These are phyloP conservation scores for Sylvia borin DNA, from an alignment of 2,797 vertebrate genomes.

Conservation along the genomic window DNA sequence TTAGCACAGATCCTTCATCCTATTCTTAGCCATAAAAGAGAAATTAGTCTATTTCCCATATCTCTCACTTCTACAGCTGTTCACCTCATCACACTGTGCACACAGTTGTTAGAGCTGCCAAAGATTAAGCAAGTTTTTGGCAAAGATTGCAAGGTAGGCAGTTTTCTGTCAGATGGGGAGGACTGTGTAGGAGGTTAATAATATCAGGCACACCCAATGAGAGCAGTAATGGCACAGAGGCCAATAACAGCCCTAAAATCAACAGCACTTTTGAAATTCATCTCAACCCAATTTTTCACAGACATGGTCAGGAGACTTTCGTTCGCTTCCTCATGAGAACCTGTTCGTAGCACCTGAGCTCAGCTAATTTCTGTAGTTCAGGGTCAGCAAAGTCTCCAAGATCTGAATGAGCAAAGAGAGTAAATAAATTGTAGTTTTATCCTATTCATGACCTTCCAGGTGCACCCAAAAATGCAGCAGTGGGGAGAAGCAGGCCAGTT, in stretches of 20 bases:
- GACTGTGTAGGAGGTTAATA: conserved; percentile 1
- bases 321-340: not conserved
- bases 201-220: not conserved
- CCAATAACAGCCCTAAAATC: not conserved
- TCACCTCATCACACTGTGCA: not conserved
- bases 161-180: conserved; percentile 1
- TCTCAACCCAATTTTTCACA: not conserved
- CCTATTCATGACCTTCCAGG: not conserved
- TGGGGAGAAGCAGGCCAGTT: not conserved
- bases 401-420: not conserved
- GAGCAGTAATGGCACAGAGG: not conserved
- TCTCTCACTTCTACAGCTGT: not conserved
- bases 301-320: not conserved
- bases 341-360: not conserved
- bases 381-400: not conserved
- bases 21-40: conserved; percentile 1
- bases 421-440: not conserved
- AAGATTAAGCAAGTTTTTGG: conserved; percentile 20
- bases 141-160: not conserved
- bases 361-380: not conserved
- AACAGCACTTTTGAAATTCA: conserved; percentile 5
- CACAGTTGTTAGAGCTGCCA: not conserved
- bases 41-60: conserved; percentile 6
- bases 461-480: not conserved
- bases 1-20: not conserved